Conservation (phyloP, 2,888 invertebrate genomes). For the Drosophila greeni region DNA sequence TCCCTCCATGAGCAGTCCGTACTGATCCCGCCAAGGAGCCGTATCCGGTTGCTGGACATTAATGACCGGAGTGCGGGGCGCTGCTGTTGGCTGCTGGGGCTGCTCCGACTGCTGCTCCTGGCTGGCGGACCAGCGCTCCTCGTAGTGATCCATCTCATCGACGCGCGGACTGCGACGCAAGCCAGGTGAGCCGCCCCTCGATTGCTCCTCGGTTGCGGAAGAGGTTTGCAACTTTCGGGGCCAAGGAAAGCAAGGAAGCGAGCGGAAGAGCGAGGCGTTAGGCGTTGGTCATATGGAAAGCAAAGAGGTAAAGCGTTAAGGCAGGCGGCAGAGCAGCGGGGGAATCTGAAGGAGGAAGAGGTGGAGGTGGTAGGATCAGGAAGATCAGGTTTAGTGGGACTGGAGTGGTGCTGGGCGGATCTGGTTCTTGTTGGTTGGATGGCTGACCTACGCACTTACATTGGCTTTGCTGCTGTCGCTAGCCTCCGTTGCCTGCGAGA, state of each 20-base stretch:
- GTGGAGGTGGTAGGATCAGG: background rate
- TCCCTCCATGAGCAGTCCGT: constrained; percentile 75
- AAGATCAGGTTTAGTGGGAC: background rate
- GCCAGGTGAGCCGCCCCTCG: constrained; percentile 58
- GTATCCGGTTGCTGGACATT: constrained; percentile 66
- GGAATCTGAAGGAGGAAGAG: background rate
- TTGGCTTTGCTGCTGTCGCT: constrained; percentile 67
- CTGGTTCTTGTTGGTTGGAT: background rate
- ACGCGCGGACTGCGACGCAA: constrained; percentile 76
- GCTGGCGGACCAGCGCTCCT: constrained; percentile 65
- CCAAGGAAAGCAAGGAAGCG: background rate
- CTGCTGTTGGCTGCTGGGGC: background rate
- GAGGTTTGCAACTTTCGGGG: constrained; percentile 68
- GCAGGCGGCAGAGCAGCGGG: constrained; percentile 45
- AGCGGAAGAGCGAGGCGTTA: constrained; percentile 47
- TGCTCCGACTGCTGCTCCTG: constrained; percentile 9
- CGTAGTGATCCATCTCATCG: constrained; percentile 76
- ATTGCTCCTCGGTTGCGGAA: constrained; percentile 59
- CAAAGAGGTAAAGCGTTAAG: constrained; percentile 63
- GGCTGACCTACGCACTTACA: constrained; percentile 64
- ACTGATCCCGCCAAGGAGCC: constrained; percentile 74
- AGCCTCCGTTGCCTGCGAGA: constrained; percentile 39
- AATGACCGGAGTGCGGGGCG: constrained; percentile 31
- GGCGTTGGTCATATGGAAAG: constrained; percentile 62
- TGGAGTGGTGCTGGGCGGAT: constrained; percentile 1